Evolutionary conservation across 2,113 vertebrate genomes (phyloP).

Genomic region (Psilopsiagon aurifrons): DNA sequence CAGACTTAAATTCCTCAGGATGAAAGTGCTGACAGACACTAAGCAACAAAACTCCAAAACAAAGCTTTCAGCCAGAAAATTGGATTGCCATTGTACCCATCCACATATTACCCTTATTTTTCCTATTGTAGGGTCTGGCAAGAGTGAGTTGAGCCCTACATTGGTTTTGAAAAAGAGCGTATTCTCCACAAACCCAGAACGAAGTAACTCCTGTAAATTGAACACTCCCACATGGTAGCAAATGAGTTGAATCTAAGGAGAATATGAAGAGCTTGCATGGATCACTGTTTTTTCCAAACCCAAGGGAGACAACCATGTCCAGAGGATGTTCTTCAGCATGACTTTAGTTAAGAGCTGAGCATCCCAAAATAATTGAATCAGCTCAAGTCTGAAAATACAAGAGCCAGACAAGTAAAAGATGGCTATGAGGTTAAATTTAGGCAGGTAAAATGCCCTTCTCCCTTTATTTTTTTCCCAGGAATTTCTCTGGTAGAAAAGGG

Average conservation of each 20-base stretch:
- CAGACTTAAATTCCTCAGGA: not conserved
- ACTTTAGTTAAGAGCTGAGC: not conserved
- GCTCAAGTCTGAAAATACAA: not conserved
- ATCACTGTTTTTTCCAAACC: not conserved
- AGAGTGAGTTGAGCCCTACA: not conserved
- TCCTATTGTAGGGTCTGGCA: not conserved
- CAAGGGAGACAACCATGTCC: not conserved
- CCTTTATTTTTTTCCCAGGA: not conserved
- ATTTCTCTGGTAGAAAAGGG: not conserved
- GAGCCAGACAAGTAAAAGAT: not conserved
- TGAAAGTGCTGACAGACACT: conserved; percentile 35
- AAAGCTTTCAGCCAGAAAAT: not conserved
- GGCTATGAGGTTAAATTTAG: not conserved
- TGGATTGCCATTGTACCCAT: not conserved
- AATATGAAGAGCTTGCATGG: not conserved
- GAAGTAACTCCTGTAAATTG: not conserved
- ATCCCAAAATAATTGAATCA: not conserved
- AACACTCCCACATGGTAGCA: not conserved
- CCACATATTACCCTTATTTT: not conserved
- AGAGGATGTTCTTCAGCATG: not conserved
- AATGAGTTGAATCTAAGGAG: not conserved
- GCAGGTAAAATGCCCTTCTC: not conserved
- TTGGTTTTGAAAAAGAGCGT: not conserved
- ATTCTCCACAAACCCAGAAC: not conserved
- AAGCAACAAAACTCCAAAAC: conserved; percentile 44